Evolutionary conservation across 2,888 invertebrate species (phyloP).

Genomic region (Lithodes maja): DNA sequence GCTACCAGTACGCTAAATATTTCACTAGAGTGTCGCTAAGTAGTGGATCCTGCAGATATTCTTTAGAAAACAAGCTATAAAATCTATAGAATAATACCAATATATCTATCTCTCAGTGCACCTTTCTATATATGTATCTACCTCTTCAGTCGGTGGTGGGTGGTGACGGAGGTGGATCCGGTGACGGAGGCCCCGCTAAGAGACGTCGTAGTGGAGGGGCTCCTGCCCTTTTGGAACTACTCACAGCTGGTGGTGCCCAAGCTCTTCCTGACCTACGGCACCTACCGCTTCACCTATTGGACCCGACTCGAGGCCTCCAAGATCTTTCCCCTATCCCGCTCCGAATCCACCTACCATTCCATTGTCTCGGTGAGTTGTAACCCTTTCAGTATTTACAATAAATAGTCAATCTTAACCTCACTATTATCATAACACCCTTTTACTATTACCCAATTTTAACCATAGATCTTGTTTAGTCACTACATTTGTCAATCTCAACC

Average conservation of each 20-base stretch:
- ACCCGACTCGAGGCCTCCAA: conserved; percentile 46
- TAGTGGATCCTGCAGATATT: no score
- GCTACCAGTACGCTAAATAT: no score
- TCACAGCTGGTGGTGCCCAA: conserved; percentile 38
- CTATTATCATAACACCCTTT: no score
- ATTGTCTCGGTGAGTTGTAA: conserved; percentile 34
- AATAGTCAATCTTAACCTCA: no score
- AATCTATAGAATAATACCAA: no score
- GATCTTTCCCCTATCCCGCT: conserved; percentile 47
- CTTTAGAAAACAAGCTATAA: no score
- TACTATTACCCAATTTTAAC: no score
- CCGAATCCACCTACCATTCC: conserved; percentile 39
- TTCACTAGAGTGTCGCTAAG: no score
- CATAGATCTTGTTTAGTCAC: no score
- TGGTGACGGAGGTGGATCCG: conserved; percentile 11
- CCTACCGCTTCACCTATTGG: conserved; percentile 50
- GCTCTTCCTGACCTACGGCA: conserved; percentile 44
- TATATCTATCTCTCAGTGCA: not conserved
- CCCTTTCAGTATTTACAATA: no score
- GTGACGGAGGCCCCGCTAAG: conserved; percentile 10
- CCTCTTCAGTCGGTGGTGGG: conserved; percentile 42
- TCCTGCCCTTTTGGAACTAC: conserved; percentile 59
- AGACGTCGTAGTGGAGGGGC: conserved; percentile 23
- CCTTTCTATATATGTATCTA: not conserved
- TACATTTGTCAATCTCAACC: no score